phyloP scores from a whole-genome alignment of 2,113 vertebrate species.

The Onychostruthus taczanowskii region DNA sequence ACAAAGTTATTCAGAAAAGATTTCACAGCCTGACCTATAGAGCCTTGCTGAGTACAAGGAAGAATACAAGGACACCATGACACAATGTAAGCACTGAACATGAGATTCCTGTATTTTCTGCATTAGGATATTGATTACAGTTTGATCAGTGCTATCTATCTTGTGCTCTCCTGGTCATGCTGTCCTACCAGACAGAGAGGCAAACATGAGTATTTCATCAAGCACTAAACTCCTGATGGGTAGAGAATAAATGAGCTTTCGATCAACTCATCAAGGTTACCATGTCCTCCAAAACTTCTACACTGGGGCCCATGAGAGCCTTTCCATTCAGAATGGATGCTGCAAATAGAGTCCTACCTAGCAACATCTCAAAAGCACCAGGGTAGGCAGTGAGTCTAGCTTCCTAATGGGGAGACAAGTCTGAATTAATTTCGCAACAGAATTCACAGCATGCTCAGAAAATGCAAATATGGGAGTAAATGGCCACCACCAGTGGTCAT shows the following conservation, averaged over 20 bases:
- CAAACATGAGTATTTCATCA: slow-evolving; percentile 16
- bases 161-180: not conserved
- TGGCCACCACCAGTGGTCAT: not conserved
- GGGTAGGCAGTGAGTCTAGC: not conserved
- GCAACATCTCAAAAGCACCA: not conserved
- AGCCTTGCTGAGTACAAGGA: not conserved
- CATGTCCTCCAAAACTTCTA: not conserved
- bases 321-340: not conserved
- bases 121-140: not conserved
- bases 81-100: not conserved
- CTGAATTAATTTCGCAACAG: not conserved
- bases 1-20: not conserved
- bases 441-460: not conserved
- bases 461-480: not conserved
- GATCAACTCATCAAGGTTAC: not conserved
- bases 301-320: not conserved
- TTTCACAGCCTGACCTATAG: not conserved
- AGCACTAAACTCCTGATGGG: not conserved
- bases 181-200: not conserved
- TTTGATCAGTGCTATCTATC: slow-evolving; percentile 2
- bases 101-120: not conserved
- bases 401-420: not conserved
- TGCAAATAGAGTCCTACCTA: not conserved
- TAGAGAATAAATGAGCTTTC: slow-evolving; percentile 13
- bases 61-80: not conserved